Evolutionary conservation across 2,113 vertebrate species (phyloP).

Genomic region (Phalacrocorax carbo): DNA sequence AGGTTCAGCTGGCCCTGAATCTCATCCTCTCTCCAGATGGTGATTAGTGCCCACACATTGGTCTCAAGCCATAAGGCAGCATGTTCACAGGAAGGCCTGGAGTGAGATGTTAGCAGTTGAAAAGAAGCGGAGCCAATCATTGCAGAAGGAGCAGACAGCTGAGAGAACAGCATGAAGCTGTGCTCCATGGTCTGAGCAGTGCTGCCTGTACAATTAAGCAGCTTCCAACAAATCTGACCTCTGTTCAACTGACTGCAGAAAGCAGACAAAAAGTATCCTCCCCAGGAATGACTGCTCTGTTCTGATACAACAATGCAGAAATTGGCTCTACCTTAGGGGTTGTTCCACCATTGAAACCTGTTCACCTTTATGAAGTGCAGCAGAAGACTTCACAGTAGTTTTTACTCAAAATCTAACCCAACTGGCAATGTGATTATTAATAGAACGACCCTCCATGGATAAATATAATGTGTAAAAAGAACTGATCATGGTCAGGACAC

Average conservation of each 20-base stretch:
- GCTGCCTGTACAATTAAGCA: slow-evolving; percentile 54
- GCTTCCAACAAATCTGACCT: slow-evolving; percentile 58
- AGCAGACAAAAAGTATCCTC: slow-evolving; percentile 52
- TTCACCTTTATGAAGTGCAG: slow-evolving; percentile 23
- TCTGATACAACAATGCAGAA: slow-evolving; percentile 33
- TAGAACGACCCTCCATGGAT: neutral
- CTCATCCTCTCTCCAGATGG: slow-evolving; percentile 38
- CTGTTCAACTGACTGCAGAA: slow-evolving; percentile 11
- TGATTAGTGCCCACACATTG: slow-evolving; percentile 37
- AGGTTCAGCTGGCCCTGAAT: slow-evolving; percentile 8
- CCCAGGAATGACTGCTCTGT: slow-evolving; percentile 40
- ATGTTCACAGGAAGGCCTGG: slow-evolving; percentile 32
- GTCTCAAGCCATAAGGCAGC: slow-evolving; percentile 54
- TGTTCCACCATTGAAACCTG: slow-evolving; percentile 27
- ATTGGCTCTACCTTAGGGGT: slow-evolving; percentile 11
- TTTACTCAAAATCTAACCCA: slow-evolving; percentile 25
- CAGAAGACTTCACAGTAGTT: slow-evolving; percentile 16
- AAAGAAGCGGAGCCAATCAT: slow-evolving; percentile 34
- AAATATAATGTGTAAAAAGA: neutral
- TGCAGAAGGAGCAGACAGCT: slow-evolving; percentile 56
- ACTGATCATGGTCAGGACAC: neutral
- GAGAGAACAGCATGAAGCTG: slow-evolving; percentile 57
- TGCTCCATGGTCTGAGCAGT: slow-evolving; percentile 37
- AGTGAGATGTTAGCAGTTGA: neutral
- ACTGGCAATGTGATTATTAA: neutral